These are phyloP conservation scores for Centropyge bicolor DNA, from an alignment of 2,797 vertebrate species.

Conservation along the genomic window DNA sequence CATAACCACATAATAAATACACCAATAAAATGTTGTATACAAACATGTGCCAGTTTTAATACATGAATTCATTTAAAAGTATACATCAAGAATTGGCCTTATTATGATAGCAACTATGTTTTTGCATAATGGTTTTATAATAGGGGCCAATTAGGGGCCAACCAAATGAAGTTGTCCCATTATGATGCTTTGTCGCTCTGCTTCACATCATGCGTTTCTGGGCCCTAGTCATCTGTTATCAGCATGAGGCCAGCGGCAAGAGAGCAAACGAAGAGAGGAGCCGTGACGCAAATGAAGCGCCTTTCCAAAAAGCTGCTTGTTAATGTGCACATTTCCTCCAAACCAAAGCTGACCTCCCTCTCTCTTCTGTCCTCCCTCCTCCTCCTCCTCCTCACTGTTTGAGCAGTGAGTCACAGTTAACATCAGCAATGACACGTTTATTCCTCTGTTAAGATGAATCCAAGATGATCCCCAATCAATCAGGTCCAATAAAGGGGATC, in stretches of 20 bases:
- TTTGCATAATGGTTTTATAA: not conserved
- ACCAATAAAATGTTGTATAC: not conserved
- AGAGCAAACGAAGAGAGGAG: constrained; percentile 80
- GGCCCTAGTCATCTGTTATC: constrained; percentile 77
- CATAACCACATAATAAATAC: not conserved
- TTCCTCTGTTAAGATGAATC: constrained; percentile 50
- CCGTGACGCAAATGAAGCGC: constrained; percentile 81
- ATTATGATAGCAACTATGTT: too few relatives aligned
- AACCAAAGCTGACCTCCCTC: constrained; percentile 31
- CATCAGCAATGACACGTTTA: constrained; percentile 59
- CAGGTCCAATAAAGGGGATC: constrained; percentile 70
- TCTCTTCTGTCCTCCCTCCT: too few relatives aligned
- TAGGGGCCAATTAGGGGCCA: constrained; percentile 10
- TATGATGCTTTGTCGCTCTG: constrained; percentile 55
- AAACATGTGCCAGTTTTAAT: not conserved
- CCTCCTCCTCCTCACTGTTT: constrained; percentile 39
- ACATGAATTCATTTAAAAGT: not conserved
- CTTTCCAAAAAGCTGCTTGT: constrained; percentile 65
- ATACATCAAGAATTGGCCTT: not conserved
- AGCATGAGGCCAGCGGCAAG: constrained; percentile 78
- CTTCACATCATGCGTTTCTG: constrained; percentile 51
- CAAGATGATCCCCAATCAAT: constrained; percentile 70
- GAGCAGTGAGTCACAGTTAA: constrained; percentile 71
- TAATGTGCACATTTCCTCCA: constrained; percentile 66
- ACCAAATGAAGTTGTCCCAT: constrained; percentile 60